Evolutionary conservation across 2,797 vertebrate species (phyloP).

Genomic region (Sebastes matsubarae): DNA sequence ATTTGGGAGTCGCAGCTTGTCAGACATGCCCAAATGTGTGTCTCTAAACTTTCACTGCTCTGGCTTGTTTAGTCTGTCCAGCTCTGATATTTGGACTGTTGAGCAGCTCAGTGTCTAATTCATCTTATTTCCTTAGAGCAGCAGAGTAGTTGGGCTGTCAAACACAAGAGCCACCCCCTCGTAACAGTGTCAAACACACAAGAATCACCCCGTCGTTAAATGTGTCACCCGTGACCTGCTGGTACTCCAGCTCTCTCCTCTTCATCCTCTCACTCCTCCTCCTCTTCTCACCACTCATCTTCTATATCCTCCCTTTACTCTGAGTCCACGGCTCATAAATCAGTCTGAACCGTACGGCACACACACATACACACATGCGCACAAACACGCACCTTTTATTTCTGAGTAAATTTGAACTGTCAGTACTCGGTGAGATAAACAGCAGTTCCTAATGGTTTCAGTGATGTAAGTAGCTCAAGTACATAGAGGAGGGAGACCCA

Average conservation of each 20-base stretch:
- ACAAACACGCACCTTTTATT: constrained; percentile 48
- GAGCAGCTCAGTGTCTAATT: constrained; percentile 63
- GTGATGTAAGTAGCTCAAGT: constrained; percentile 50
- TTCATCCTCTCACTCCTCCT: constrained; percentile 25
- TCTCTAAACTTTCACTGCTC: constrained; percentile 74
- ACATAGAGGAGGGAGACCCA: constrained; percentile 25
- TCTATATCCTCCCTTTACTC: constrained; percentile 27
- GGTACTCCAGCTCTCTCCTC: constrained; percentile 42
- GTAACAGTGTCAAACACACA: constrained; percentile 77
- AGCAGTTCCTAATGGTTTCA: constrained; percentile 44
- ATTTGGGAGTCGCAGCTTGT: constrained; percentile 73
- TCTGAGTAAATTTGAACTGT: constrained; percentile 23
- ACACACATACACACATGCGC: constrained; percentile 15
- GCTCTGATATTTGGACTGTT: constrained; percentile 74
- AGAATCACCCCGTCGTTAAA: constrained; percentile 67
- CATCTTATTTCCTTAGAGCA: constrained; percentile 66
- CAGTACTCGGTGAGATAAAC: constrained; percentile 31
- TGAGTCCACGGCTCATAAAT: constrained; percentile 30
- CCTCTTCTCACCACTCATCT: constrained; percentile 29
- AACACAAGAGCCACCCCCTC: constrained; percentile 70
- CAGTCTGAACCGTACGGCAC: constrained; percentile 13
- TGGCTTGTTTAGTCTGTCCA: constrained; percentile 80
- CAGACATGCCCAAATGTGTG: constrained; percentile 57
- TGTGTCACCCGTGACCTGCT: constrained; percentile 63
- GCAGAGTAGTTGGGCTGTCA: constrained; percentile 70